Percentiles rank a stretch among this genome's conserved stretches.
Evolutionary conservation across 2,113 vertebrate species (phyloP).

Genomic region (Leptocoma aspasia): DNA sequence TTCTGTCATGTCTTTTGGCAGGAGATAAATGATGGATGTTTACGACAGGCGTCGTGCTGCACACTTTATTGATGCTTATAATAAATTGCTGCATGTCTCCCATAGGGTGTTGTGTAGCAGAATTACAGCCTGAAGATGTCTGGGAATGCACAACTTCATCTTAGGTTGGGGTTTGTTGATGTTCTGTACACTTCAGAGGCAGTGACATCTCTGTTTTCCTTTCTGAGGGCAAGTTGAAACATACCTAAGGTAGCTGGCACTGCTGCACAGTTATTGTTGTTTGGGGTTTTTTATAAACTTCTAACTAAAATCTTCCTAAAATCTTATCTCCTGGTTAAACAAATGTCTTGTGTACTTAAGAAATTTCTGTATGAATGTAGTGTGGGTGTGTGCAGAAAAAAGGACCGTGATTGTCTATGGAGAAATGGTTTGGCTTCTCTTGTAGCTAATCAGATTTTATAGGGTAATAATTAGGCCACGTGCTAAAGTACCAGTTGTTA

Average conservation of each 20-base stretch:
- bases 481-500: conserved; percentile 26
- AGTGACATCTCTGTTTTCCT: not conserved
- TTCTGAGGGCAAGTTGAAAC: not conserved
- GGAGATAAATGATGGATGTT: not conserved
- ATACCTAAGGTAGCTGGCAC: not conserved
- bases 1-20: not conserved
- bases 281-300: not conserved
- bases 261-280: not conserved
- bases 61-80: not conserved
- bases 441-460: not conserved
- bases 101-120: not conserved
- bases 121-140: not conserved
- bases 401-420: not conserved
- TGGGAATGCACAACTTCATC: not conserved
- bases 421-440: not conserved
- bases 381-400: not conserved
- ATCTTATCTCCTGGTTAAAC: not conserved
- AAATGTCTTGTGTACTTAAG: not conserved
- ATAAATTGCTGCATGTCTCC: not conserved
- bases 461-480: not conserved
- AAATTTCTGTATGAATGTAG: not conserved
- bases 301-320: not conserved
- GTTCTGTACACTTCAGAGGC: not conserved
- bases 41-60: not conserved
- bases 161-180: not conserved